Conservation (phyloP, 2,888 invertebrate species). For the Cybosia mesomella region DNA sequence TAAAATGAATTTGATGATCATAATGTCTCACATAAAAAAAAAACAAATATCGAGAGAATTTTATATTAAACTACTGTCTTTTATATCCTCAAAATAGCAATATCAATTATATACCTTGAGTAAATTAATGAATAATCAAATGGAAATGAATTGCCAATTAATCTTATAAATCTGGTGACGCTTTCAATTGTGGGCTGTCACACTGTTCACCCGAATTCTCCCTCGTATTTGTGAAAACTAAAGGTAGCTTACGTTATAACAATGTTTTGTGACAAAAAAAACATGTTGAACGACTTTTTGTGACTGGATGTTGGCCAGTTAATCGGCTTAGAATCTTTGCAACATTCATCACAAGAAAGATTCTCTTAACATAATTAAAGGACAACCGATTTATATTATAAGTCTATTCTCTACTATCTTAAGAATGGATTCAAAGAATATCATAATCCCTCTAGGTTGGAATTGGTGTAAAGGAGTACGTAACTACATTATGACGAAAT, state of each 20-base stretch:
- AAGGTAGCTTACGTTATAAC: background rate
- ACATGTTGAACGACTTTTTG: too few species aligned
- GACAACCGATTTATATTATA: too few species aligned
- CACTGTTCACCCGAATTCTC: background rate
- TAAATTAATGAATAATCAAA: slow-evolving; percentile 26
- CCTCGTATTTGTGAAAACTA: background rate
- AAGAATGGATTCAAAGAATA: background rate
- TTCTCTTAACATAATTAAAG: too few species aligned
- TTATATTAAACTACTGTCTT: background rate
- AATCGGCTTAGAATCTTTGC: too few species aligned
- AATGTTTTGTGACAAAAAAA: background rate
- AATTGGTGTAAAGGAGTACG: background rate
- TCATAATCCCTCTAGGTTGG: background rate
- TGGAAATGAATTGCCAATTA: slow-evolving; percentile 21
- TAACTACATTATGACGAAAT: background rate
- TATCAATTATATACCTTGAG: background rate
- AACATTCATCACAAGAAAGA: too few species aligned
- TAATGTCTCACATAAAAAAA: too few species aligned
- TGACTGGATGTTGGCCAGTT: too few species aligned
- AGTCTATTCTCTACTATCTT: background rate
- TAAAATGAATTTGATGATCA: too few species aligned
- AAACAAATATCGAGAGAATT: too few species aligned
- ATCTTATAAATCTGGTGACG: background rate
- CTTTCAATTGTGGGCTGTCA: background rate
- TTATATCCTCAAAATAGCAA: background rate